Percentiles rank a stretch among this genome's conserved stretches.
Conservation (phyloP, 2,888 invertebrate species). For the Cremastinae sp. region DNA sequence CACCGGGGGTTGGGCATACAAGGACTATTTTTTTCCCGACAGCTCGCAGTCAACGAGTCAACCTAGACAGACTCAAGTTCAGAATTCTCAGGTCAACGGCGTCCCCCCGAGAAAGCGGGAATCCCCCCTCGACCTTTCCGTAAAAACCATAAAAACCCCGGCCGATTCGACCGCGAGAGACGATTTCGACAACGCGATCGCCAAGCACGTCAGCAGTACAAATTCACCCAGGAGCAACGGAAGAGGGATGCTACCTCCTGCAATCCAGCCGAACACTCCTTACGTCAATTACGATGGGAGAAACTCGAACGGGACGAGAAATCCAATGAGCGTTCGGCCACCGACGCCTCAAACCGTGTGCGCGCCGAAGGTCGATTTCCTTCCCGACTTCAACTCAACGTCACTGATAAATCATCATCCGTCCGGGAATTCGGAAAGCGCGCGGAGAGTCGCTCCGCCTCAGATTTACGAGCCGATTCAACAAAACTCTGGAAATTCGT, state of each 20-base stretch:
- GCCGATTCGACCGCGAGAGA: slow-evolving; percentile 92
- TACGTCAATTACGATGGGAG: slow-evolving; percentile 66
- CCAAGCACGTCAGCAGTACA: slow-evolving; percentile 70
- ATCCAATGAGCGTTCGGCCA: slow-evolving; percentile 60
- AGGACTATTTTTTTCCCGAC: slow-evolving; percentile 71
- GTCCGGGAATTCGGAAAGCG: slow-evolving; percentile 56
- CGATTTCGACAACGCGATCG: slow-evolving; percentile 81
- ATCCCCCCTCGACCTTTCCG: slow-evolving; percentile 92
- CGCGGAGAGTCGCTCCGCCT: slow-evolving; percentile 65
- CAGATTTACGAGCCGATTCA: slow-evolving; percentile 69
- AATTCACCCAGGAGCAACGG: slow-evolving; percentile 65
- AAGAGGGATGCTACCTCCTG: slow-evolving; percentile 69
- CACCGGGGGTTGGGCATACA: slow-evolving; percentile 66
- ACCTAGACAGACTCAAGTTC: slow-evolving; percentile 59
- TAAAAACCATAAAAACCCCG: slow-evolving; percentile 93
- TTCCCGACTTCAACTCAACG: slow-evolving; percentile 85
- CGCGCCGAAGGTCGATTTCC: slow-evolving; percentile 89
- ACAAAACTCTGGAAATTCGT: slow-evolving; percentile 67
- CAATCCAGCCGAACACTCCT: slow-evolving; percentile 69
- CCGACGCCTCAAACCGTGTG: slow-evolving; percentile 77
- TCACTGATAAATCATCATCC: slow-evolving; percentile 70
- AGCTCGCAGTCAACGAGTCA: slow-evolving; percentile 61
- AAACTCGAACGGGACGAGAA: slow-evolving; percentile 60
- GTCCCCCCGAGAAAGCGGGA: slow-evolving; percentile 83
- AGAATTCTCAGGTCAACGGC: slow-evolving; percentile 70